These are phyloP conservation scores for Gymnoscopelus braueri DNA, from an alignment of 2,797 vertebrate species.

Conservation along the genomic window DNA sequence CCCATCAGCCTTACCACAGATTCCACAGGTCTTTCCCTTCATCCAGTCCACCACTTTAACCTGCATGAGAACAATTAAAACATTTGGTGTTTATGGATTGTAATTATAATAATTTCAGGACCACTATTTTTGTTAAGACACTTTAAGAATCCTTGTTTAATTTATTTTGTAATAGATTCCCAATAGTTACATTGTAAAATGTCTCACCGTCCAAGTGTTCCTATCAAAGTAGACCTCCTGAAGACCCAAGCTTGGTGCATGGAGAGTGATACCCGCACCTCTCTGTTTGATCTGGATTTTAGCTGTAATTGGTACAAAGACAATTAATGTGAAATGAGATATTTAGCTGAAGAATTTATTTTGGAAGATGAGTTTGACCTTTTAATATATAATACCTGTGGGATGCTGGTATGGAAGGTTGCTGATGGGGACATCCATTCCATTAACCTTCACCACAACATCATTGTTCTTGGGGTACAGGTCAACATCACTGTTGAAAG, in stretches of 20 bases:
- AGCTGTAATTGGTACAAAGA: constrained; percentile 47
- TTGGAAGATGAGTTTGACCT: background rate
- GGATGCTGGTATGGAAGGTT: constrained; percentile 74
- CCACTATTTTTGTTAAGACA: background rate
- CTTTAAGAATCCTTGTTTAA: background rate
- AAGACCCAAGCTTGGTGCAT: constrained; percentile 75
- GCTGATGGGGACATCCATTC: constrained; percentile 56
- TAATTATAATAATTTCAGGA: background rate
- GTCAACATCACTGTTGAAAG: constrained; percentile 78
- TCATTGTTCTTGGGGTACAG: constrained; percentile 64
- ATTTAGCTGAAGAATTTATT: background rate
- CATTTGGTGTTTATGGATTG: background rate
- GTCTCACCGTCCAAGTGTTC: constrained; percentile 69
- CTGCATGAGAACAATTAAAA: constrained; percentile 47
- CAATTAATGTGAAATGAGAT: background rate
- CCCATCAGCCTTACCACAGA: constrained; percentile 85
- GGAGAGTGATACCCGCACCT: constrained; percentile 72
- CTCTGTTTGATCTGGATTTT: constrained; percentile 65
- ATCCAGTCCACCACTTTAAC: constrained; percentile 83
- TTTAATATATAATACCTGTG: constrained; percentile 46
- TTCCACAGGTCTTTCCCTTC: constrained; percentile 84
- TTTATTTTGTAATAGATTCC: background rate
- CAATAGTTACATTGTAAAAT: background rate
- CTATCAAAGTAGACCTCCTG: constrained; percentile 78
- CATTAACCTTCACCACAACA: constrained; percentile 77